A percentile compares a stretch with the other conserved stretches of the same genome.
phyloP scores from a whole-genome alignment of 2,797 vertebrate genomes.

The Lerista edwardsae region DNA sequence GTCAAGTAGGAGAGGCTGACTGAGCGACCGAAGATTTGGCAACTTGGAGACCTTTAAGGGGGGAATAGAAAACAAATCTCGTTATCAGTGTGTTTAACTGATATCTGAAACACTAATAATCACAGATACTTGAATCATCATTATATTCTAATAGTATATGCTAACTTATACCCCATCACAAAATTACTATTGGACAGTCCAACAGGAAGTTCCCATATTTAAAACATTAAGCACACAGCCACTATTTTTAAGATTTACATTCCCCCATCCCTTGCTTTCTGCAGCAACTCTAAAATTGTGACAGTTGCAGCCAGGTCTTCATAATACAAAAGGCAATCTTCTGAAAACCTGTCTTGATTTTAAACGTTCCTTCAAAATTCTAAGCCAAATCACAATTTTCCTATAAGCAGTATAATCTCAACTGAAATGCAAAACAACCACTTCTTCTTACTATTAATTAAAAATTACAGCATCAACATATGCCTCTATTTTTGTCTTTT shows the following conservation, averaged over 20 bases:
- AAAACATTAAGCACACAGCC: not conserved
- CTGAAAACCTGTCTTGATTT: not conserved
- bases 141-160: not conserved
- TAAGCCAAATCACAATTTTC: not conserved
- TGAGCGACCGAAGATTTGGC: slow-evolving; percentile 94
- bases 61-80: slow-evolving; percentile 6
- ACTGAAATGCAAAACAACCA: no score
- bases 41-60: slow-evolving; percentile 95
- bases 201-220: not conserved
- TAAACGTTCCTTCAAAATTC: not conserved
- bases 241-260: not conserved
- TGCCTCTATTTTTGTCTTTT: not conserved
- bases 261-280: no score
- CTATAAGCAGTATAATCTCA: not conserved
- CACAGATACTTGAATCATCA: not conserved
- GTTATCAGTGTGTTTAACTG: not conserved
- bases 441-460: not conserved
- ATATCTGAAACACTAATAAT: slow-evolving; percentile 7
- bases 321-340: not conserved
- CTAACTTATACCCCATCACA: not conserved
- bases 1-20: slow-evolving; percentile 97
- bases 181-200: not conserved
- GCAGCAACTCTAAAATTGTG: not conserved
- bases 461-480: not conserved
- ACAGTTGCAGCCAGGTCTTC: not conserved